phyloP scores from a whole-genome alignment of 1,140 invertebrate genomes.

The Heliconius eleuchia region DNA sequence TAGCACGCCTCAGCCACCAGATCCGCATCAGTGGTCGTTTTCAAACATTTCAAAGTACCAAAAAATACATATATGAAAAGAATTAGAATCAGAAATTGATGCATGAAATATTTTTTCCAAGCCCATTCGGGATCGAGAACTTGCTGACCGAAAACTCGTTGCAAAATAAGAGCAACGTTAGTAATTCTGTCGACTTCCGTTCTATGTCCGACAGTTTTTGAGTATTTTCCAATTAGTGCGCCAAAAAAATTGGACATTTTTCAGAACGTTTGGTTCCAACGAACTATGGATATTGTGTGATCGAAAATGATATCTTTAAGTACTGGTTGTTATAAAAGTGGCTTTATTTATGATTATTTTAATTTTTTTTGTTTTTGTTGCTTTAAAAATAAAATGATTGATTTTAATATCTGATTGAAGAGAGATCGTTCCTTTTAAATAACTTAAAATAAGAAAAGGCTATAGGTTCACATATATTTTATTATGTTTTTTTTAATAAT shows the following conservation, averaged over 20 bases:
- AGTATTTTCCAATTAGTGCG: constrained; percentile 43
- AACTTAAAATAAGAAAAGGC: too few relatives aligned
- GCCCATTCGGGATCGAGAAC: constrained; percentile 62
- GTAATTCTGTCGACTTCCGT: constrained; percentile 56
- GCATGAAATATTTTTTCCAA: constrained; percentile 50
- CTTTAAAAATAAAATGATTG: too few relatives aligned
- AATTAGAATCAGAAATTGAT: constrained; percentile 48
- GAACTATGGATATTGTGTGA: constrained; percentile 12
- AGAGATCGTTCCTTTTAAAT: too few relatives aligned
- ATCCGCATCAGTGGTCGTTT: constrained; percentile 44
- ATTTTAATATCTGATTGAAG: too few relatives aligned
- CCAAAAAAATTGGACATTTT: constrained; percentile 48
- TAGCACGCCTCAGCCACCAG: constrained; percentile 58
- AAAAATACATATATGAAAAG: constrained; percentile 59
- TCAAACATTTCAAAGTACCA: constrained; percentile 55
- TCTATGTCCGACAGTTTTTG: constrained; percentile 51
- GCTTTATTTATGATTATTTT: background rate
- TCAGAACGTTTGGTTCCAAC: constrained; percentile 8
- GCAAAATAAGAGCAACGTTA: constrained; percentile 48
- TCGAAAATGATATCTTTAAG: constrained; percentile 1
- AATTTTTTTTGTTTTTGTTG: too few relatives aligned
- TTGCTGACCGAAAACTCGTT: constrained; percentile 59
- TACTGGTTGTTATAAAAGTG: constrained; percentile 17
- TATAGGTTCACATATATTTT: too few relatives aligned
- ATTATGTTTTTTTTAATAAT: too few relatives aligned